Evolutionary conservation across 2,888 invertebrate genomes (phyloP), one percentile per base, ranked within the genome.

Genomic region (Argyresthia albistria): DNA sequence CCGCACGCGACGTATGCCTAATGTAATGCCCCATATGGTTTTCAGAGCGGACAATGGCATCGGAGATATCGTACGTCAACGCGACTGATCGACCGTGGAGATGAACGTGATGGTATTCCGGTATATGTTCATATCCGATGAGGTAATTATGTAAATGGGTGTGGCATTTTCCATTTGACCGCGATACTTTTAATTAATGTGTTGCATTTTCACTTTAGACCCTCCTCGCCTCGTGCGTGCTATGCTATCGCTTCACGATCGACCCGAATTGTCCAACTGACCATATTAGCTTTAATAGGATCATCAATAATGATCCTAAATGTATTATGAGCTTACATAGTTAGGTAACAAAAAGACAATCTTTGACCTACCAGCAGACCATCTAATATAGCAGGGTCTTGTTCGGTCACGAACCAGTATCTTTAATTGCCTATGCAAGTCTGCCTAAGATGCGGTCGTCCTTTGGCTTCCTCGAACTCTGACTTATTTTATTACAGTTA

Each of bases 1-100:
- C 45, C 47, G 46, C 46, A 42, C 50, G 61, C 70, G 70, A 69
- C 65, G 70, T 69, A 72, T 75, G 65, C 62, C 72, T 67, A 65
- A 45, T 63, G 25, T 65, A 69, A 63, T 76, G 81, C 67, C 80
- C 79, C 70, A 76, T 69, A 69, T 80, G 72, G 60, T 73, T 80
- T 84, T 72, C 63, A 80, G 86, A 86, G 79, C 86, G 77, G 69
- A 70, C 73, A 76, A 78, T 76, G 67, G 65, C 66, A 70, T 67
- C 45, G 67, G 72, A 76, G 76, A 79, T 77, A 76, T 77, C 76
- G 63, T 58, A 64, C 69, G 63, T 67, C 63, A 65, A 62, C 60
- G 63, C 58, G 69, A 58, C 63, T 66, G 71, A 76, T 75, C 65
- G 63, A 69, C 62, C 71, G 67, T 73, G 64, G 62, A 69, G 60